phyloP scores from a whole-genome alignment of 2,113 vertebrate genomes.

The Thalassarche chlororhynchos region DNA sequence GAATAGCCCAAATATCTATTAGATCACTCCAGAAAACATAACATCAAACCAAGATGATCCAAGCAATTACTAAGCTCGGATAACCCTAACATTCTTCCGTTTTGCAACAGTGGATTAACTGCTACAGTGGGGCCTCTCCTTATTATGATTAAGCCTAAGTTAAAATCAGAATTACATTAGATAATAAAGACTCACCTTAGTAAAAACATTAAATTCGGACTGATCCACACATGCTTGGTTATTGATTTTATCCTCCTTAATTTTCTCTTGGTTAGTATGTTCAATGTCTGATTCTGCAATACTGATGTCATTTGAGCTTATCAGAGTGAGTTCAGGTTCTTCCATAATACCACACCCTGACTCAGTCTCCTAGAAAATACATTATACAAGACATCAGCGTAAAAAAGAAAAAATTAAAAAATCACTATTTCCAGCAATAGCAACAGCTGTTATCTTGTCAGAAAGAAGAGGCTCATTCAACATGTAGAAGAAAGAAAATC shows the following conservation, averaged over 20 bases:
- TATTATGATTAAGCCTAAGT: background rate
- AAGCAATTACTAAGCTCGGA: background rate
- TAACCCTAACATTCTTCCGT: background rate
- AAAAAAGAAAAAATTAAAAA: background rate
- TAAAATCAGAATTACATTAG: background rate
- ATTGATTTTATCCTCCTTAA: background rate
- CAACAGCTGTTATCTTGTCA: background rate
- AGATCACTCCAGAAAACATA: background rate
- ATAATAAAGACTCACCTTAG: constrained; percentile 19
- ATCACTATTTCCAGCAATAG: background rate
- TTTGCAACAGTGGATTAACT: background rate
- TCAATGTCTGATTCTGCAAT: constrained; percentile 70
- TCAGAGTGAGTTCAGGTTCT: constrained; percentile 86
- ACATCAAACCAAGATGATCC: background rate
- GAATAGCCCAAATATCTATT: background rate
- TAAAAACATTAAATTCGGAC: background rate
- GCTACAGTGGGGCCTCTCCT: background rate
- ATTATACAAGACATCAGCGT: background rate
- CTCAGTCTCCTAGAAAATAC: constrained; percentile 72
- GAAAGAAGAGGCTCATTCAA: background rate
- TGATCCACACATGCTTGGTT: background rate
- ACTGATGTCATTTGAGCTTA: constrained; percentile 82
- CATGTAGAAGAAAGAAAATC: background rate
- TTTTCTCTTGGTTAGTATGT: constrained; percentile 20
- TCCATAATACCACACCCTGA: constrained; percentile 86